Base-by-base conservation (phyloP, 2,888 invertebrate genomes). In the Autographa gamma region DNA sequence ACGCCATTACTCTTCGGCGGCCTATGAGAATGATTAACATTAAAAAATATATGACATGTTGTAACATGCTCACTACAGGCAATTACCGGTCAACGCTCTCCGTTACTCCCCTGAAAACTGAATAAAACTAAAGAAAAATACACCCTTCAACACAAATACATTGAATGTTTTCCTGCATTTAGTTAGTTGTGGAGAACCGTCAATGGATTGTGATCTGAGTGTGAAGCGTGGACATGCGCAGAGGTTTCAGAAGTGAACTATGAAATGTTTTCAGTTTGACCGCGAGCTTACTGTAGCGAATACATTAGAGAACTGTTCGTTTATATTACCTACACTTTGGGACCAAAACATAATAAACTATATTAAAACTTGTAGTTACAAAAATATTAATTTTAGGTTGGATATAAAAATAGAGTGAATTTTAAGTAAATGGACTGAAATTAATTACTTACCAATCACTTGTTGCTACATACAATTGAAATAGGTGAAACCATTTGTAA, bases 221-320 rank as follows among this genome's bases (percentile, higher is more conserved):
- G 14, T 32, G 3, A 41, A 71, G 60, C n/a, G 41, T 67, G 66
- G 75, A 78, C 90, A 90, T 91, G 91, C 91, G 91, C 89, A 86
- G 75, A 81, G 74, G 73, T 71, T 70, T 72, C 75, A 73, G 61
- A 76, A 80, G 77, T 75, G 73, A 76, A 81, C 85, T 83, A 85
- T 87, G 84, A 90, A 91, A 91, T 88, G 79, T 88, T 85, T 88
- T 89, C 87, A 91, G 91, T 91, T 79, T 77, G 65, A 83, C 62
- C 71, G 82, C 80, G 80, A 81, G 83, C 86, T 85, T 89, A 79
- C 80, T 66, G 71, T 75, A 73, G 62, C 64, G 80, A 83, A 80
- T 72, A 76, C 82, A 64, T 16, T 31, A 9, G 31, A 52, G 56
- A 25, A 60, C 14, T 60, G 8, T 34, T 61, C 13, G 18, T 59